Evolutionary conservation across 2,888 invertebrate genomes (phyloP).

Genomic region (Desoria tigrina): DNA sequence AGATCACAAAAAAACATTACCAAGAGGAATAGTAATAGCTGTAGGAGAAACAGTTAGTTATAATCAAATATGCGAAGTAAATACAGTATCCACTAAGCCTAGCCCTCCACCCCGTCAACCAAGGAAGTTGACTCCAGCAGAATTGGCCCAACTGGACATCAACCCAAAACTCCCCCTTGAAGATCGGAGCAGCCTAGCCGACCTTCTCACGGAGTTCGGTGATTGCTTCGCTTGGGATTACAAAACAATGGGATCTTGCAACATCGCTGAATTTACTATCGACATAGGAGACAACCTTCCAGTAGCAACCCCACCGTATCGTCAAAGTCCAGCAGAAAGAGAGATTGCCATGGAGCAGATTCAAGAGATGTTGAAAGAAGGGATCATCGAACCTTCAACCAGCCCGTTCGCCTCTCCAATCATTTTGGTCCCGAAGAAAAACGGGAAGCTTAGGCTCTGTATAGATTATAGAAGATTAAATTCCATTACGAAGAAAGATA

Average conservation of each 20-base stretch:
- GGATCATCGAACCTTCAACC: not conserved
- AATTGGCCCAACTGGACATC: not conserved
- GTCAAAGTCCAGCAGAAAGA: not conserved
- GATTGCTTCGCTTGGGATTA: not conserved
- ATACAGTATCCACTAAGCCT: not conserved
- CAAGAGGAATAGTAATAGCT: not conserved
- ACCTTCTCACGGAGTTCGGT: not conserved
- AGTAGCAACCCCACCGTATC: not conserved
- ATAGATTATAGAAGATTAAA: not conserved
- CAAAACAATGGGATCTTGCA: not conserved
- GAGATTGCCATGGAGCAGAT: not conserved
- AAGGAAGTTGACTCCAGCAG: not conserved
- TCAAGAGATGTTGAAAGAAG: not conserved
- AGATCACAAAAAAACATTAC: not conserved
- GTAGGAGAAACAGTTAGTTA: not conserved
- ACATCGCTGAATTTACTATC: not conserved
- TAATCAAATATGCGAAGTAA: not conserved
- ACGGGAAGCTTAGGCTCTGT: not conserved
- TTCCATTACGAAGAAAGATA: not conserved
- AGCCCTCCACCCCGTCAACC: not conserved
- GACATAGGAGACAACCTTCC: not conserved
- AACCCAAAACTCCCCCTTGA: not conserved
- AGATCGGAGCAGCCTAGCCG: not conserved
- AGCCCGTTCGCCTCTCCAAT: not conserved
- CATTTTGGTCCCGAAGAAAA: not conserved